phyloP scores from a whole-genome alignment of 2,113 vertebrate species.

The Ranitomeya variabilis region DNA sequence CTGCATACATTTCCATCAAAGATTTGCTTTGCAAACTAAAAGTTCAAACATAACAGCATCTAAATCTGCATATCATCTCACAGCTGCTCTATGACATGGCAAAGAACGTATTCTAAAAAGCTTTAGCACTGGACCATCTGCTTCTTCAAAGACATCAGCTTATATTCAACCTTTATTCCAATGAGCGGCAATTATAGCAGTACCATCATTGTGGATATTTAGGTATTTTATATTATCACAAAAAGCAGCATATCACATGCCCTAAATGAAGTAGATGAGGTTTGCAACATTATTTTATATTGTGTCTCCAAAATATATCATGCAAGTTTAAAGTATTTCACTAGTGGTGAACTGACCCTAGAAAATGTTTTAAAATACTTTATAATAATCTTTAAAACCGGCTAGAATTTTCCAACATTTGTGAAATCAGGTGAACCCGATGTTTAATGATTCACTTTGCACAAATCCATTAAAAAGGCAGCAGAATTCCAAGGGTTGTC shows the following conservation, averaged over 20 bases:
- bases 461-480: too few species aligned
- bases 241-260: not conserved
- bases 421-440: too few species aligned
- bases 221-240: not conserved
- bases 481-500: too few species aligned
- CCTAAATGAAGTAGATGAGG: not conserved
- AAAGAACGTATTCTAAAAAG: constrained; percentile 31
- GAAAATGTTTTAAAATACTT: too few species aligned
- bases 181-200: constrained; percentile 7
- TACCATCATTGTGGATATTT: not conserved
- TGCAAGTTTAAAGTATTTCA: not conserved
- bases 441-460: too few species aligned
- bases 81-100: constrained; percentile 40
- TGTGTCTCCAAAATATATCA: not conserved
- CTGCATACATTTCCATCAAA: constrained; percentile 53
- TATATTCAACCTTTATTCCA: constrained; percentile 11
- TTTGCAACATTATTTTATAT: not conserved
- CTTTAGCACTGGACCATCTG: constrained; percentile 38
- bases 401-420: too few species aligned
- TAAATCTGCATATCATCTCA: constrained; percentile 49
- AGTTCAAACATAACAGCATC: constrained; percentile 41
- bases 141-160: constrained; percentile 44
- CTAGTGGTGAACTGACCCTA: too few species aligned
- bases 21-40: constrained; percentile 38
- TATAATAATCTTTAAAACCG: too few species aligned